A percentile compares a stretch with the other conserved stretches of the same genome.
Evolutionary conservation across 1,140 invertebrate genomes (phyloP).

Genomic region (Macrotrachela quadricornifera): DNA sequence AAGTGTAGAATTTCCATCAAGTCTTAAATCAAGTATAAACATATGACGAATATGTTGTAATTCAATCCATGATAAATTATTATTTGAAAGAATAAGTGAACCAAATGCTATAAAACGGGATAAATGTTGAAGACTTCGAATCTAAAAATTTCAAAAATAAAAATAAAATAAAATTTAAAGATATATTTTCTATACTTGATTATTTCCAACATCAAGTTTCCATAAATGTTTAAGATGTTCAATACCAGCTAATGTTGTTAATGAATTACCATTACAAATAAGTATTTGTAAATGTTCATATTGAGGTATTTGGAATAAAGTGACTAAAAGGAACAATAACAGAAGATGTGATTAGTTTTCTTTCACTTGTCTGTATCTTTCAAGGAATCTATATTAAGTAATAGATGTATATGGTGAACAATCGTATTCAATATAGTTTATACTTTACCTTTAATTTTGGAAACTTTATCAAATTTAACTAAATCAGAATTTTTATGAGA

Average conservation of each 20-base stretch:
- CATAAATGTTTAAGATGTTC: conserved; percentile 19
- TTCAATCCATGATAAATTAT: conserved; percentile 21
- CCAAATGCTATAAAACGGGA: conserved; percentile 22
- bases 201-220: conserved; percentile 23
- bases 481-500: too few species aligned
- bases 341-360: too few species aligned
- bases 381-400: too few species aligned
- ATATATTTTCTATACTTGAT: conserved; percentile 14
- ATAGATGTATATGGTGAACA: too few species aligned
- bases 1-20: conserved; percentile 23
- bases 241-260: conserved; percentile 16
- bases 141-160: conserved; percentile 2
- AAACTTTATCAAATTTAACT: too few species aligned
- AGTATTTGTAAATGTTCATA: conserved; percentile 17
- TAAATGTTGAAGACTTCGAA: conserved; percentile 17
- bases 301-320: background rate
- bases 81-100: conserved; percentile 21
- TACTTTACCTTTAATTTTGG: too few species aligned
- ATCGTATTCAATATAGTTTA: too few species aligned
- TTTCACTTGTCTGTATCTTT: too few species aligned
- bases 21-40: conserved; percentile 23
- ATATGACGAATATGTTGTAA: conserved; percentile 21
- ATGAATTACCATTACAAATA: conserved; percentile 16
- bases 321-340: too few species aligned
- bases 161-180: background rate